Conservation (phyloP, 2,113 vertebrate species). For the Coryphaenoides rupestris region DNA sequence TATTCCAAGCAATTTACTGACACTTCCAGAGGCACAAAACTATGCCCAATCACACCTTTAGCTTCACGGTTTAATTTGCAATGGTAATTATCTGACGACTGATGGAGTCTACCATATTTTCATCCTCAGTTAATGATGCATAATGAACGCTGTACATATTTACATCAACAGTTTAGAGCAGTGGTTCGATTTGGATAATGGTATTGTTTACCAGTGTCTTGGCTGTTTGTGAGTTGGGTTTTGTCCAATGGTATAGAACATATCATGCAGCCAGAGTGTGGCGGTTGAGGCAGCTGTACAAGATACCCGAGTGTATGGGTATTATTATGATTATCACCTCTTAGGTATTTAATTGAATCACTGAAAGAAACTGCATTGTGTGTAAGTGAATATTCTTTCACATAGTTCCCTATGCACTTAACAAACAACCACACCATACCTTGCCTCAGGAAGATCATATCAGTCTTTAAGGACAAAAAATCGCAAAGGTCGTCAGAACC, state of each 20-base stretch:
- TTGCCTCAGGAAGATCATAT: no score
- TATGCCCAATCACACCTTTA: not conserved
- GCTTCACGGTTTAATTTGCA: not conserved
- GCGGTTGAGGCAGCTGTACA: not conserved
- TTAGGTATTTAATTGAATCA: no score
- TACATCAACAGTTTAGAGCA: not conserved
- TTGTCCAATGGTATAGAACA: not conserved
- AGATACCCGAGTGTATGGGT: no score
- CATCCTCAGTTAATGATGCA: conserved; percentile 1
- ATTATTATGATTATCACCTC: no score
- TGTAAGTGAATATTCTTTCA: no score
- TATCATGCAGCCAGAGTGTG: no score
- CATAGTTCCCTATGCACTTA: no score
- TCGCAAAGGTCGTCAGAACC: no score
- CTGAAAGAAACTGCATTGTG: no score
- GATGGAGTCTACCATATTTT: not conserved
- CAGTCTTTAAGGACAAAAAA: no score
- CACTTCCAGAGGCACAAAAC: not conserved
- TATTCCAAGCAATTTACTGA: not conserved
- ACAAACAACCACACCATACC: no score
- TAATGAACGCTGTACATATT: not conserved
- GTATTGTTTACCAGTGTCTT: not conserved
- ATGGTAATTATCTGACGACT: not conserved
- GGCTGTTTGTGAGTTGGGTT: not conserved
- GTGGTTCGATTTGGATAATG: not conserved